Conservation (phyloP, 2,888 invertebrate species). For the Pogonocherus hispidulus region DNA sequence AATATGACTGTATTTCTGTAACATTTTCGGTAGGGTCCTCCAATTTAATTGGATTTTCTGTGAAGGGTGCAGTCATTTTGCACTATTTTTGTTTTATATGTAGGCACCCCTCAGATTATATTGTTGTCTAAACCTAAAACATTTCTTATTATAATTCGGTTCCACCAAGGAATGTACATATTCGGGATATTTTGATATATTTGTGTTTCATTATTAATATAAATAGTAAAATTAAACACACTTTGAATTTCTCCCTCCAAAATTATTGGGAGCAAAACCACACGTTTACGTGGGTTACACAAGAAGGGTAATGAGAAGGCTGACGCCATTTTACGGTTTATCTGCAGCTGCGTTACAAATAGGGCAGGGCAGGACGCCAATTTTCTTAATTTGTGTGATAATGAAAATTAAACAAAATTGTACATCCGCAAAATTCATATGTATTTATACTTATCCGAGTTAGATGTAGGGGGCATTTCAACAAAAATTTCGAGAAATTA, state of each 20-base stretch:
- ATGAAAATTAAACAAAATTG: conserved; percentile 26
- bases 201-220: too few relatives aligned
- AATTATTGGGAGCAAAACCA: background rate
- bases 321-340: conserved; percentile 61
- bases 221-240: too few relatives aligned
- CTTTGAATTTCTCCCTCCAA: conserved; percentile 20
- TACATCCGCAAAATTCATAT: conserved; percentile 34
- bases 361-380: conserved; percentile 44
- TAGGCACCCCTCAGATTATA: background rate
- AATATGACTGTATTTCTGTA: conserved; percentile 83
- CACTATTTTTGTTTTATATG: conserved; percentile 29
- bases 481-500: conserved; percentile 78
- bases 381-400: conserved; percentile 7
- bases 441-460: conserved; percentile 60
- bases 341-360: conserved; percentile 53
- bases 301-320: conserved; percentile 35
- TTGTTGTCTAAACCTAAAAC: background rate
- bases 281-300: conserved; percentile 21
- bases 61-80: conserved; percentile 65
- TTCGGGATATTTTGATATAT: background rate
- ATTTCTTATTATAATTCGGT: background rate
- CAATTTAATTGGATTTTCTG: conserved; percentile 66
- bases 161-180: background rate
- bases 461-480: conserved; percentile 76
- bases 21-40: conserved; percentile 71